Percentiles rank a stretch among this genome's conserved stretches.
phyloP scores from a whole-genome alignment of 2,888 invertebrate species.

The Chironomus riparius region DNA sequence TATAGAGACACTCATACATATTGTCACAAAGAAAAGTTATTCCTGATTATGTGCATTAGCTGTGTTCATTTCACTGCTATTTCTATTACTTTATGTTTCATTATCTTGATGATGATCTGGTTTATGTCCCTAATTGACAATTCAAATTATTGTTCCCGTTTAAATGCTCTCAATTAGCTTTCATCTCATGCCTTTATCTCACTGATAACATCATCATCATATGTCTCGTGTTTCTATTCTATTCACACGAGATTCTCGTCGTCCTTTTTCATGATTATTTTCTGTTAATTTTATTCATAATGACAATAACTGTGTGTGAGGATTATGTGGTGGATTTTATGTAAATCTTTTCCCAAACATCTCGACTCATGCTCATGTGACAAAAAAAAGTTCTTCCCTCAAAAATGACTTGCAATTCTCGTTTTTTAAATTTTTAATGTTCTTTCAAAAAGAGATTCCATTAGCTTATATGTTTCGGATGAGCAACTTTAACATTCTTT shows the following conservation, averaged over 20 bases:
- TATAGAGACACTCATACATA: too few species aligned
- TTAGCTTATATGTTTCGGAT: slow-evolving; percentile 5
- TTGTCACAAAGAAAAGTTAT: too few species aligned
- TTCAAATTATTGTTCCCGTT: slow-evolving; percentile 6
- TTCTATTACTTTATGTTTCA: background rate
- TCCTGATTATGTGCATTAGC: background rate
- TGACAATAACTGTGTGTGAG: slow-evolving; percentile 9
- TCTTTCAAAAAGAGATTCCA: background rate
- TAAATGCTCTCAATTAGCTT: slow-evolving; percentile 18
- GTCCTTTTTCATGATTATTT: background rate
- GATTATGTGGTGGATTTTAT: slow-evolving; percentile 8
- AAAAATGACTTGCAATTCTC: background rate
- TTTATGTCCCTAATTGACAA: slow-evolving; percentile 7
- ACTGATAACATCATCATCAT: background rate
- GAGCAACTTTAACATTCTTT: slow-evolving; percentile 1
- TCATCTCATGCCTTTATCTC: background rate
- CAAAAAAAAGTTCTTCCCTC: background rate
- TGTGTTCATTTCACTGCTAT: background rate
- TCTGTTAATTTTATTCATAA: background rate
- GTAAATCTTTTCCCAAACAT: background rate
- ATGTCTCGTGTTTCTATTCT: slow-evolving; percentile 3
- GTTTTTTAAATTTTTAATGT: background rate
- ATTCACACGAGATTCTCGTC: background rate
- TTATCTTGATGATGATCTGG: background rate
- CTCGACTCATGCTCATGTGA: background rate